Base-by-base conservation (phyloP, 2,888 invertebrate genomes). In the Macrophya annulata region DNA sequence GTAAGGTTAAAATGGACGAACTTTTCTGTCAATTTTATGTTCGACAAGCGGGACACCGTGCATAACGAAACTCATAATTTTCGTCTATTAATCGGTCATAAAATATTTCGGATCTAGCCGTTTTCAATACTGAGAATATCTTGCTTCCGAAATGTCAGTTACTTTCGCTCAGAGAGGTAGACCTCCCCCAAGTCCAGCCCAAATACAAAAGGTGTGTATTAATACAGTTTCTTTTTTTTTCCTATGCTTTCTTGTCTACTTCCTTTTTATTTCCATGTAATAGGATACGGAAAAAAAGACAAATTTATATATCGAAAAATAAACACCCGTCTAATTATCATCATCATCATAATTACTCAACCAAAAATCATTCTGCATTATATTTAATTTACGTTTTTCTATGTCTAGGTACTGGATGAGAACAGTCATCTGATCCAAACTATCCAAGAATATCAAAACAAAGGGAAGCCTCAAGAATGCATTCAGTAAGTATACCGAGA, bases 381-480 rank as follows among this genome's bases (percentile, higher is more conserved):
- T 55, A n/a, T 55, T 45, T 12, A 45, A 55, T 48, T 82, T 12
- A 76, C 12, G 9, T 81, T 84, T 43, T 88, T 91, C 1, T 10
- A 68, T 25, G 31, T 31, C 31, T 92, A 99, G 96, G 97, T 99
- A 96, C 95, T 99, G 86, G 99, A 99, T 94, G 99, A 99, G 94
- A 99, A 99, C 94, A 98, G 98, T 90, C 98, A 99, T 93, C 95
- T 99, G 72, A 99, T 99, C 90, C 98, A 99, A 94, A 98, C 98
- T 10, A 99, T 99, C 92, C 98, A 98, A 93, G 99, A 99, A 90
- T 99, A 97, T 94, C 99, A 99, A 94, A 97, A 96, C 88, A 98
- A 98, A 95, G 99, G 99, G 86, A 99, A 99, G 93, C 95, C 97
- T 31, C 96, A 97, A 94, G 99, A 99, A 94, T 98, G 98, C 92